A percentile compares a stretch with the other conserved stretches of the same genome.
phyloP scores from a whole-genome alignment of 2,113 vertebrate genomes.

The Himantopus leucocephalus region DNA sequence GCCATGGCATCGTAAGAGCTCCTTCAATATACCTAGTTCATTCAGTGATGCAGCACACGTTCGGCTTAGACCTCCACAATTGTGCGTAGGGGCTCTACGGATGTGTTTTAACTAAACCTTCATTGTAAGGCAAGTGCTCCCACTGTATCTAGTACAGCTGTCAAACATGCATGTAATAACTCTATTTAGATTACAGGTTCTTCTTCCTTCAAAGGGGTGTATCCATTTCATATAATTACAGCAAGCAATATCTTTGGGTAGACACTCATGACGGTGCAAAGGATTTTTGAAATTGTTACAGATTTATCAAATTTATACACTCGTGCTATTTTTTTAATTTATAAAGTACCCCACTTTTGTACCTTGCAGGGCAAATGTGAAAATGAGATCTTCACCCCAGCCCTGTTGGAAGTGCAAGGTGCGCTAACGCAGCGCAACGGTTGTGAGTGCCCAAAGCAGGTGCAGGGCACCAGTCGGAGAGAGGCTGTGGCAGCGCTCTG shows the following conservation, averaged over 20 bases:
- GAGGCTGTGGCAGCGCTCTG: accelerated
- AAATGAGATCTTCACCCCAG: neutral
- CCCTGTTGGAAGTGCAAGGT: neutral
- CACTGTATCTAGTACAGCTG: neutral
- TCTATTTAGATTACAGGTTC: neutral
- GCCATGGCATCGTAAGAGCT: neutral
- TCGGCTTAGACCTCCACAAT: neutral
- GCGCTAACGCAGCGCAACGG: neutral
- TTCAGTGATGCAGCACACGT: neutral
- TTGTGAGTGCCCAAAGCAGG: neutral
- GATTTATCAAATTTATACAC: neutral
- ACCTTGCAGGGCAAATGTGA: neutral
- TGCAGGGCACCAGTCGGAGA: neutral
- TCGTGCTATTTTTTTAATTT: neutral
- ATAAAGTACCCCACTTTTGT: neutral
- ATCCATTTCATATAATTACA: neutral
- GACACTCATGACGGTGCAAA: neutral
- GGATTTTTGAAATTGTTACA: neutral
- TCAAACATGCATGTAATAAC: neutral
- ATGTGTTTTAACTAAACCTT: neutral
- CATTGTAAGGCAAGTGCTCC: neutral
- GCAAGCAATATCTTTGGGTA: neutral
- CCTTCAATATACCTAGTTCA: neutral
- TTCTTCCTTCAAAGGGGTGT: neutral
- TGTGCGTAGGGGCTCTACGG: neutral